These are phyloP conservation scores for Drosophila subobscura DNA, from an alignment of 1,140 invertebrate species.

Conservation along the genomic window DNA sequence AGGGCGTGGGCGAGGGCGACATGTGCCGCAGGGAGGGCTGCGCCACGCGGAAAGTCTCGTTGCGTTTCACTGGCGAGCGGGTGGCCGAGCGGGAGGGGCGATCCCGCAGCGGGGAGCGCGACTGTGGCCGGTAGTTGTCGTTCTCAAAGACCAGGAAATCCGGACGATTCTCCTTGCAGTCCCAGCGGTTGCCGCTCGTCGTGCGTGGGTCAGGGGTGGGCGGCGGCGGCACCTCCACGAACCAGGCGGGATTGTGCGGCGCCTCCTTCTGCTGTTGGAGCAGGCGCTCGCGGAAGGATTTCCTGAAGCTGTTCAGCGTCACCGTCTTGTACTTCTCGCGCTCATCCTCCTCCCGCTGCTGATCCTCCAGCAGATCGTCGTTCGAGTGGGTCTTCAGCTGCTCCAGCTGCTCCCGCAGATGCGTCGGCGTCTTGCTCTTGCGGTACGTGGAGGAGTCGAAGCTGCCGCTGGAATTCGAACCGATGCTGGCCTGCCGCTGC, in stretches of 20 bases:
- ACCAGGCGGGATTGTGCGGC: slow-evolving; percentile 81
- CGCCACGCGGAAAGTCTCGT: slow-evolving; percentile 74
- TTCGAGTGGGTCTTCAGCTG: slow-evolving; percentile 75
- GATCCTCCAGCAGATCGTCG: slow-evolving; percentile 60
- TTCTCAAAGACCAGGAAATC: slow-evolving; percentile 80
- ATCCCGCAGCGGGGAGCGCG: slow-evolving; percentile 73
- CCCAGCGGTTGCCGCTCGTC: neutral
- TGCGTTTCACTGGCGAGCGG: slow-evolving; percentile 80
- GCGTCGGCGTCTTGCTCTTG: slow-evolving; percentile 69
- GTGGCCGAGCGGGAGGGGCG: slow-evolving; percentile 64
- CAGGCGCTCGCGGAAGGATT: slow-evolving; percentile 79
- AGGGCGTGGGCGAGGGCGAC: slow-evolving; percentile 45
- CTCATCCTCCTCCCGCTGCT: slow-evolving; percentile 60
- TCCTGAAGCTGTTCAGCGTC: slow-evolving; percentile 80
- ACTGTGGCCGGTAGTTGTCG: slow-evolving; percentile 76
- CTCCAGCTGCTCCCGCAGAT: slow-evolving; percentile 70
- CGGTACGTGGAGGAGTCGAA: slow-evolving; percentile 78
- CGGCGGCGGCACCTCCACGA: slow-evolving; percentile 72
- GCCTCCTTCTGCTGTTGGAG: slow-evolving; percentile 72
- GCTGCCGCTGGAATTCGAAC: slow-evolving; percentile 60
- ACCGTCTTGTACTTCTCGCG: slow-evolving; percentile 79
- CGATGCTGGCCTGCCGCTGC: slow-evolving; percentile 58
- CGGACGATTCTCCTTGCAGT: slow-evolving; percentile 73
- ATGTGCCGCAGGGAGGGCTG: slow-evolving; percentile 48
- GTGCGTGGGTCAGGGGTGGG: neutral